Conservation (phyloP, 2,888 invertebrate species). For the Nyleta sp. region DNA sequence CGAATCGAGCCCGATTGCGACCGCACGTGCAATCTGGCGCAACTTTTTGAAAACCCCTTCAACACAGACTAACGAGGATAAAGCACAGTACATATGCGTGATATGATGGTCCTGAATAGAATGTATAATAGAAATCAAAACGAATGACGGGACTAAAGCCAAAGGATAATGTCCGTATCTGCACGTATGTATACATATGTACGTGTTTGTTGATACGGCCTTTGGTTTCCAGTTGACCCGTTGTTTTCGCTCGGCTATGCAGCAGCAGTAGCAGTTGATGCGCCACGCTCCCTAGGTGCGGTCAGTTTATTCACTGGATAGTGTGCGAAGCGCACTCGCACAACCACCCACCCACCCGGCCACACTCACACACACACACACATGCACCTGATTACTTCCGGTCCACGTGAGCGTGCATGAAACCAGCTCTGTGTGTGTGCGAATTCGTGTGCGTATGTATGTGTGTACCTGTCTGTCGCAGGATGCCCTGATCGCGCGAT, state of each 20-base stretch:
- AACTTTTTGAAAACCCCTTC: constrained; percentile 2
- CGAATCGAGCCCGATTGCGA: not conserved
- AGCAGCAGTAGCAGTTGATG: constrained; percentile 74
- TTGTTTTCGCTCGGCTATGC: constrained; percentile 80
- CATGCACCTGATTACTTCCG: constrained; percentile 56
- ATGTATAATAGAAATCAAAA: constrained; percentile 50
- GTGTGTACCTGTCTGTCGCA: constrained; percentile 40
- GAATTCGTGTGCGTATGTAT: not conserved
- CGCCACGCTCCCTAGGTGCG: constrained; percentile 75
- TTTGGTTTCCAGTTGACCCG: constrained; percentile 76
- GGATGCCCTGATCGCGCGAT: constrained; percentile 68
- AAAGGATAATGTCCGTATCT: constrained; percentile 48
- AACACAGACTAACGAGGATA: not conserved
- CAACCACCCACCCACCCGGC: constrained; percentile 17
- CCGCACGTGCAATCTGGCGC: not conserved
- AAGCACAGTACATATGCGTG: not conserved
- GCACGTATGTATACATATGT: constrained; percentile 40
- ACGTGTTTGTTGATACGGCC: constrained; percentile 73
- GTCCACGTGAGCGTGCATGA: constrained; percentile 55
- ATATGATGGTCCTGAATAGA: constrained; percentile 28
- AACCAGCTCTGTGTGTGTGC: constrained; percentile 14
- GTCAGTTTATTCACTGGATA: constrained; percentile 78
- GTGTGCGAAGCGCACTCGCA: constrained; percentile 53
- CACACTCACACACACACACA: constrained; percentile 3
- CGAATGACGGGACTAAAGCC: constrained; percentile 36